These are phyloP conservation scores for Leptogaster cylindrica DNA, from an alignment of 2,888 invertebrate species.

Conservation along the genomic window DNA sequence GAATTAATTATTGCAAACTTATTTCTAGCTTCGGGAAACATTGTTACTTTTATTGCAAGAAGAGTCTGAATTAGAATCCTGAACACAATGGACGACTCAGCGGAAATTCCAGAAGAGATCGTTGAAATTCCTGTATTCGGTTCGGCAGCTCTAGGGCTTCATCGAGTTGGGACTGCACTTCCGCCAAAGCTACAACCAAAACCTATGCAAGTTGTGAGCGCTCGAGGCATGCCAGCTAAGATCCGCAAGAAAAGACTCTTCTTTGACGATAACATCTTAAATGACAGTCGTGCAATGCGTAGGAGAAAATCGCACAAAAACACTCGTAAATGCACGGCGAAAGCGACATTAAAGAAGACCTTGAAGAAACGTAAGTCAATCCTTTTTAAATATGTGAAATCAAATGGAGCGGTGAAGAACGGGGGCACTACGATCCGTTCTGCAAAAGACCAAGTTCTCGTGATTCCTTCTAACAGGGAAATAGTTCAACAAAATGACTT, in stretches of 20 bases:
- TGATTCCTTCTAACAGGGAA: slow-evolving; percentile 76
- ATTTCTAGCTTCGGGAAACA: too few relatives aligned
- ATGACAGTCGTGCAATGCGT: slow-evolving; percentile 78
- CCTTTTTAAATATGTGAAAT: slow-evolving; percentile 60
- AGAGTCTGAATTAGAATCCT: too few relatives aligned
- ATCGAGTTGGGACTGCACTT: slow-evolving; percentile 78
- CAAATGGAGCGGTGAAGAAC: slow-evolving; percentile 50
- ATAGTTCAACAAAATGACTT: slow-evolving; percentile 90
- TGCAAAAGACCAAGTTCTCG: slow-evolving; percentile 16
- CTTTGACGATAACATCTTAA: slow-evolving; percentile 87
- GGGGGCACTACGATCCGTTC: slow-evolving; percentile 39
- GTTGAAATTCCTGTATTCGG: slow-evolving; percentile 76
- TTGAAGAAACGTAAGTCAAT: slow-evolving; percentile 63
- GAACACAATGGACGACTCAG: too few relatives aligned
- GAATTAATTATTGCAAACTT: too few relatives aligned
- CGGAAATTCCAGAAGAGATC: slow-evolving; percentile 66
- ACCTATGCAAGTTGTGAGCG: slow-evolving; percentile 81
- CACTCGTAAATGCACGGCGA: slow-evolving; percentile 63
- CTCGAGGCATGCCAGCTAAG: slow-evolving; percentile 88
- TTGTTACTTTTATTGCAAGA: too few relatives aligned
- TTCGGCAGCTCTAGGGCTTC: slow-evolving; percentile 79
- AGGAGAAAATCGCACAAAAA: slow-evolving; percentile 58
- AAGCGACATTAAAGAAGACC: slow-evolving; percentile 63
- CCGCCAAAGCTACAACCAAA: slow-evolving; percentile 74
- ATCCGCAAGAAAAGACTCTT: slow-evolving; percentile 87